Base-by-base conservation (phyloP, 2,113 vertebrate genomes). In the Phyllopteryx taeniolatus region DNA sequence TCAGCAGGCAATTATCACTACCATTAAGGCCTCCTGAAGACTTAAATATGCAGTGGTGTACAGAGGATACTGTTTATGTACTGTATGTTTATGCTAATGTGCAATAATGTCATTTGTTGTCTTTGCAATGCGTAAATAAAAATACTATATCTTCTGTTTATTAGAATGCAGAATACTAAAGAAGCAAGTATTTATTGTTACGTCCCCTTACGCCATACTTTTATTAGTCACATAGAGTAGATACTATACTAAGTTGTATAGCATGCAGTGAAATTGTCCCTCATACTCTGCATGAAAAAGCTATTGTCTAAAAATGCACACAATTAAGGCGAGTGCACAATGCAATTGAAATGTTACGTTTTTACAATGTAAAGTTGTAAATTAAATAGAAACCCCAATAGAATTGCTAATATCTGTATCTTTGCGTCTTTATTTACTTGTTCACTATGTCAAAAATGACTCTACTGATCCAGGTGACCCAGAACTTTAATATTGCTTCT, bases 1-100 rank as follows among this genome's bases (percentile, higher is more conserved):
- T 76, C 71, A 33, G 67, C 80, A 60, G 68, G 70, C 68, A 67
- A 56, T 74, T 73, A 69, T 42, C 35, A n/a, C 17, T 3, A 17
- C 5, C 19, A 27, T 62, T 44, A 12, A 68, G 43, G 68, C 11
- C 43, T 60, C 10, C n/a, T 46, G 60, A 19, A 11, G 65, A 1
- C 33, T 59, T 80, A 10, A 46, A 53, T 19, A 53, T 20, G 47
- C 64, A 80, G 64, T 65, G 39, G 66, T 70, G 77, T 27, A 2
- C 22, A 14, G 27, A 33, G 14, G 57, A 27, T 27, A 27, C 27
- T 27, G 27, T 27, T 27, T 27, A 27, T 8, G 47, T 66, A 19
- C 47, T 47, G 22, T 27, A 31, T 47, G n/a, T 5, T 20, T 43
- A 63, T 2, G 4, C 9, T 12, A n/a, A 19, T 44, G 39, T 43